Evolutionary conservation across 2,113 vertebrate species (phyloP).

Genomic region (Rhipidura dahli): DNA sequence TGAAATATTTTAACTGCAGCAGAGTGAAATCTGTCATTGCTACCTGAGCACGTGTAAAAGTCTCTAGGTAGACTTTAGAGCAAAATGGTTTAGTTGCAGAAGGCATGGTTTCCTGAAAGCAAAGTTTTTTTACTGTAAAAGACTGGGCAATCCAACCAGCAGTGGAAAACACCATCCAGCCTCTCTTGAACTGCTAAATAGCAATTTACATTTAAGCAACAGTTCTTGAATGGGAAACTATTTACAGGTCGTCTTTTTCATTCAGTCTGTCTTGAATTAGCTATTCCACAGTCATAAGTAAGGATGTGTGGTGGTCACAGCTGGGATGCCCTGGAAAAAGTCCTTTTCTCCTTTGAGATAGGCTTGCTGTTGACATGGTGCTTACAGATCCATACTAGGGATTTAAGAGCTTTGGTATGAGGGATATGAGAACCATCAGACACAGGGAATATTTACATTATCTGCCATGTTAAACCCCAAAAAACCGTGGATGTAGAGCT

Average conservation of each 20-base stretch:
- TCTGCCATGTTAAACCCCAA: background rate
- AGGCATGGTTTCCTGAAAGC: background rate
- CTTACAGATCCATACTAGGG: background rate
- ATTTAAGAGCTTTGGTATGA: background rate
- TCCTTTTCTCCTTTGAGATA: background rate
- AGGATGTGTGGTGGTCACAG: background rate
- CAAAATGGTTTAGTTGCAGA: background rate
- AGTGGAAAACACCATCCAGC: background rate
- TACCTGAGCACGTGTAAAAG: conserved; percentile 3
- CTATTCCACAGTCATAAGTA: background rate
- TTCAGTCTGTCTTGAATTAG: background rate
- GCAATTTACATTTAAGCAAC: background rate
- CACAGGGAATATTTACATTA: background rate
- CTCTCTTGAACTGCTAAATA: background rate
- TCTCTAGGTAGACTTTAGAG: conserved; percentile 1
- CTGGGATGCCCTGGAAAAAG: background rate
- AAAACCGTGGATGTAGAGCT: background rate
- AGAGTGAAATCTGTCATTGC: conserved; percentile 24
- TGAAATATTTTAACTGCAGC: background rate
- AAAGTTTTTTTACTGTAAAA: background rate
- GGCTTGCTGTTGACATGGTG: background rate
- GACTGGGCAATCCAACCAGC: background rate
- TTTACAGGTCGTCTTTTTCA: background rate
- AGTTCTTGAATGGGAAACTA: background rate
- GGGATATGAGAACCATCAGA: background rate